Evolutionary conservation across 30 jellyfish, hydroid and myxozoan genomes (phyloP).

Genomic region (Aurelia aurita): DNA sequence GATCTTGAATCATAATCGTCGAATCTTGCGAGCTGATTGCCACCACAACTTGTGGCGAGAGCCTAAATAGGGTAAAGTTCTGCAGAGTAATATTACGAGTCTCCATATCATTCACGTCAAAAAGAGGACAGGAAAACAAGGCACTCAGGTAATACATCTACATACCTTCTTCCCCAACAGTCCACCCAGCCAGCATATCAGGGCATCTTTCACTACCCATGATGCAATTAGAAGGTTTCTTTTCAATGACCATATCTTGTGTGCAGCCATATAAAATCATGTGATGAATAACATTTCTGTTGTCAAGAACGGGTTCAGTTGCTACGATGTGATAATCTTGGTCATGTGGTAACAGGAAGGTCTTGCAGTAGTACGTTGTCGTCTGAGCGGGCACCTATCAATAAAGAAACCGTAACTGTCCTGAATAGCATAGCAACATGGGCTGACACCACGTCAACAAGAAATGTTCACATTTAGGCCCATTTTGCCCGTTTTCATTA

Average conservation of each 20-base stretch:
- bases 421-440: neutral
- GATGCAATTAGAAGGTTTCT: slow-evolving; percentile 55
- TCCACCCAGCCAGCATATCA: slow-evolving; percentile 58
- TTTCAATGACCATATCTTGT: slow-evolving; percentile 28
- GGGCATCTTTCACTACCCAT: slow-evolving; percentile 63
- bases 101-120: too few relatives aligned
- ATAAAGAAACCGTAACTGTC: neutral
- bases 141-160: too few relatives aligned
- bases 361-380: slow-evolving; percentile 60
- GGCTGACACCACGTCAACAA: neutral
- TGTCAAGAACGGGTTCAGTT: slow-evolving; percentile 58
- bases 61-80: too few relatives aligned
- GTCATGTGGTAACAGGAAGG: slow-evolving; percentile 60
- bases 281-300: slow-evolving; percentile 70
- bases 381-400: slow-evolving; percentile 59
- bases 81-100: too few relatives aligned
- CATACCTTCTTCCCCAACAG: slow-evolving; percentile 72
- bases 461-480: too few relatives aligned
- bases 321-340: slow-evolving; percentile 70
- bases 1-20: too few relatives aligned
- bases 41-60: too few relatives aligned
- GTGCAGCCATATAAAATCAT: slow-evolving; percentile 68
- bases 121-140: too few relatives aligned
- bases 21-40: too few relatives aligned
- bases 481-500: too few relatives aligned